Evolutionary conservation across 2,888 invertebrate species (phyloP), one percentile per base, ranked within the genome.

Genomic region (Strigamia transsilvanica): DNA sequence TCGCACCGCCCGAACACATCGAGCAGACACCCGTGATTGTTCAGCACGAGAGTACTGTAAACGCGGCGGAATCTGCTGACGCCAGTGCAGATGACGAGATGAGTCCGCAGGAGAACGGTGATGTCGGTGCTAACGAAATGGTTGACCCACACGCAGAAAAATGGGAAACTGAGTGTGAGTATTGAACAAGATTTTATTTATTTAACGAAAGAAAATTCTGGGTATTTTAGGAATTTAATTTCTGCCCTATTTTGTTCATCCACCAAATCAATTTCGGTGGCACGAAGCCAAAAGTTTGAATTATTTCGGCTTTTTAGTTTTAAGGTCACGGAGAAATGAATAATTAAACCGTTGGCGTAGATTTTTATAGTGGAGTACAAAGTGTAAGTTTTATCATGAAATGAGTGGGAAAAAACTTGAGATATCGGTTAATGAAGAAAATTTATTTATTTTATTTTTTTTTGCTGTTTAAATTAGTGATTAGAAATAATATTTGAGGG

Each of bases 151-250:
- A 41, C 23, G 23, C 23, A n/a, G 80, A 80, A 46, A 80, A 80
- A 80, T 80, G 80, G 80, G 80, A 80, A 46, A 21, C 23, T 10
- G 80, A 80, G 42, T 42, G 80, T 80, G 41, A 42, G 80, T 46
- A 79, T 79, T 18, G 3, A 15, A 46, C 4, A 15, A 12, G 2
- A 15, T 46, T 13, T 15, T 15, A 46, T n/a, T 46, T 46, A 13
- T 46, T 46, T 13, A 12, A 27, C 27, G 3, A 3, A 27, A 27
- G 3, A 46, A 13, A 46, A 15, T 46, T 46, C 4, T 46, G 46
- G 46, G 12, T 46, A 46, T 46, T 12, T 46, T 46, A n/a, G 15
- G 4, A n/a, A 46, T 46, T 46, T 5, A 46, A 12, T 46, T 46
- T 46, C 46, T 13, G 15, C 12, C n/a, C 46, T 46, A 46, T 12